These are phyloP conservation scores for Callospermophilus lateralis DNA, from an alignment of 2,113 vertebrate species.

Conservation along the genomic window DNA sequence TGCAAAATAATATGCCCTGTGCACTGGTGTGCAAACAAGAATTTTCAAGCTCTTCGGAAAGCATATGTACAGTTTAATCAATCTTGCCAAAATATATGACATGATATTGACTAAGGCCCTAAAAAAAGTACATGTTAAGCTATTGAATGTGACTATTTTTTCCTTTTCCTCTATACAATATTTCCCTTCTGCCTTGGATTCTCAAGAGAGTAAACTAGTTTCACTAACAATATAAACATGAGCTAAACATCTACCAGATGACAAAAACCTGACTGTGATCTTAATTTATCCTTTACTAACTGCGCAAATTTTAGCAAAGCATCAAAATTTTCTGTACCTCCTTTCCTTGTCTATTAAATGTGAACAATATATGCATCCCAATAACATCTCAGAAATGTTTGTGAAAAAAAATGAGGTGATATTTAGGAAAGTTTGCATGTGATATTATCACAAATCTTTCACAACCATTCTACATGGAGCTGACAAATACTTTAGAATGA, in stretches of 20 bases:
- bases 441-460: neutral
- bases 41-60: slow-evolving; percentile 27
- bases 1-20: slow-evolving; percentile 50
- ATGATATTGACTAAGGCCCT: neutral
- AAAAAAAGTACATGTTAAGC: neutral
- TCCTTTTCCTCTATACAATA: neutral
- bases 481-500: neutral
- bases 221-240: too few species aligned
- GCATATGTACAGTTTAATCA: neutral
- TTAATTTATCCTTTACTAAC: neutral
- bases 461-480: neutral
- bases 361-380: neutral
- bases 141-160: neutral
- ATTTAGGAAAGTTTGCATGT: neutral
- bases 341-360: neutral
- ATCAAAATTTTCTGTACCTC: neutral
- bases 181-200: neutral
- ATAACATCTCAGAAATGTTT: neutral
- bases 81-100: neutral
- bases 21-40: neutral
- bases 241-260: too few species aligned
- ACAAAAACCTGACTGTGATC: too few species aligned
- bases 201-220: neutral
- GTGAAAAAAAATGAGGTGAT: neutral
- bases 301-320: neutral